Conservation (phyloP, 2,888 invertebrate genomes). For the Tachina grossa region DNA sequence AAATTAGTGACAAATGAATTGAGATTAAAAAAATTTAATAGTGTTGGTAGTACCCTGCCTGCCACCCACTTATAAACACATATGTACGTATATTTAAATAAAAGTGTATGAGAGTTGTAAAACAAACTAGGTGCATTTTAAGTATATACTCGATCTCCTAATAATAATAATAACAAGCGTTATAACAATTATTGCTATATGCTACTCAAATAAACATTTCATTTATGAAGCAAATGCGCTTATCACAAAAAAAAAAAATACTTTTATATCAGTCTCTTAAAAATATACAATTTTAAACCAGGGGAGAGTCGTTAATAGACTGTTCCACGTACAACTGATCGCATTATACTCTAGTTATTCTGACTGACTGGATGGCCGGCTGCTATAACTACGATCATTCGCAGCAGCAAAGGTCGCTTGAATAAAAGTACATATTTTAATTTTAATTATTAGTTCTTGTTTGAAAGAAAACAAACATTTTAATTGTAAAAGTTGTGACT, state of each 20-base stretch:
- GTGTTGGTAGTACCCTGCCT: slow-evolving; percentile 4
- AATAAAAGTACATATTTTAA: slow-evolving; percentile 40
- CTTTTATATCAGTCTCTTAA: slow-evolving; percentile 61
- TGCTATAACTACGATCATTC: slow-evolving; percentile 40
- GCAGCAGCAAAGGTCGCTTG: slow-evolving; percentile 42
- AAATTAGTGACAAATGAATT: slow-evolving; percentile 1
- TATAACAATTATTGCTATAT: slow-evolving; percentile 34
- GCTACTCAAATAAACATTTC: slow-evolving; percentile 58
- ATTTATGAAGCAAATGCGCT: slow-evolving; percentile 54
- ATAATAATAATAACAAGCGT: slow-evolving; percentile 43
- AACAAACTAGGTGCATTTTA: slow-evolving; percentile 32
- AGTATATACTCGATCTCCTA: slow-evolving; percentile 28
- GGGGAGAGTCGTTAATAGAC: slow-evolving; percentile 61
- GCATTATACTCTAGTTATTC: slow-evolving; percentile 65
- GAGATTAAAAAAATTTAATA: slow-evolving; percentile 13
- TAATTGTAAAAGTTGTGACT: slow-evolving; percentile 8
- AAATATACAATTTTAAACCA: slow-evolving; percentile 36
- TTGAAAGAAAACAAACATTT: slow-evolving; percentile 26
- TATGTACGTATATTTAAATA: neutral
- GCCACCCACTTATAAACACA: slow-evolving; percentile 46
- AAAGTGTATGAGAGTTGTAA: slow-evolving; percentile 21
- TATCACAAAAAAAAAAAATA: slow-evolving; percentile 56
- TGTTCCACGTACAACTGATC: slow-evolving; percentile 55
- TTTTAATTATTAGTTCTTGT: slow-evolving; percentile 11
- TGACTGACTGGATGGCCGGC: slow-evolving; percentile 35